phyloP scores from a whole-genome alignment of 2,888 invertebrate genomes.

The Auanema freiburgensis region DNA sequence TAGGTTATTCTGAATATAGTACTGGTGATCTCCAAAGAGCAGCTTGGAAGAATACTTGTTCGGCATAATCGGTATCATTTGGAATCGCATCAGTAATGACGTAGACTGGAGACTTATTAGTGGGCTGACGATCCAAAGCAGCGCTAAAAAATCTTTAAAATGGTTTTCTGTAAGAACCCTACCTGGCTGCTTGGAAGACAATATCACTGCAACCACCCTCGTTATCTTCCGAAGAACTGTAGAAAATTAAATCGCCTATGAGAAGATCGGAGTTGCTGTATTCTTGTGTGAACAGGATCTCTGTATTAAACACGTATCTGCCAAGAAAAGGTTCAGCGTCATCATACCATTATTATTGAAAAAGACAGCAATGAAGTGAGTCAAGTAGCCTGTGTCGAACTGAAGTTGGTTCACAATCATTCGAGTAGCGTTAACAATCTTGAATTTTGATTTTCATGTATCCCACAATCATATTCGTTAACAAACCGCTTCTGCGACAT shows the following conservation, averaged over 20 bases:
- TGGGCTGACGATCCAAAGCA: conserved; percentile 33
- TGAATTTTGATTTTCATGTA: conserved; percentile 1
- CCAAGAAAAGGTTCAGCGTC: too few relatives aligned
- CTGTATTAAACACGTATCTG: conserved; percentile 8
- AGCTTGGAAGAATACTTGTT: conserved; percentile 45
- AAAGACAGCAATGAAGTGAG: conserved; percentile 42
- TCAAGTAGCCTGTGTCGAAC: conserved; percentile 43
- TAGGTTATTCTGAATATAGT: background rate
- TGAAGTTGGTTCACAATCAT: conserved; percentile 22
- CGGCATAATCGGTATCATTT: conserved; percentile 36
- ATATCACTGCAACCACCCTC: conserved; percentile 39
- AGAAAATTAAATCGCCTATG: background rate
- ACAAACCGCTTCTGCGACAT: conserved; percentile 38
- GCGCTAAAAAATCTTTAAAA: conserved; percentile 22
- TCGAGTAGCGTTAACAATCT: conserved; percentile 20
- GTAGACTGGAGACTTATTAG: conserved; percentile 46
- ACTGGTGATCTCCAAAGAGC: conserved; percentile 47
- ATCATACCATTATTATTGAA: conserved; percentile 50
- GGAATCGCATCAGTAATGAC: conserved; percentile 53
- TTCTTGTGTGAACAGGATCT: conserved; percentile 5
- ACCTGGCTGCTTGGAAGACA: conserved; percentile 39
- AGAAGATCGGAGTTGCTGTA: conserved; percentile 7
- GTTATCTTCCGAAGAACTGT: conserved; percentile 14
- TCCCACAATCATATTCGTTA: background rate
- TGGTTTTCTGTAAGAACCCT: background rate